phyloP scores from a whole-genome alignment of 1,140 invertebrate genomes.

The Pachyrhynchus sulphureomaculatus region DNA sequence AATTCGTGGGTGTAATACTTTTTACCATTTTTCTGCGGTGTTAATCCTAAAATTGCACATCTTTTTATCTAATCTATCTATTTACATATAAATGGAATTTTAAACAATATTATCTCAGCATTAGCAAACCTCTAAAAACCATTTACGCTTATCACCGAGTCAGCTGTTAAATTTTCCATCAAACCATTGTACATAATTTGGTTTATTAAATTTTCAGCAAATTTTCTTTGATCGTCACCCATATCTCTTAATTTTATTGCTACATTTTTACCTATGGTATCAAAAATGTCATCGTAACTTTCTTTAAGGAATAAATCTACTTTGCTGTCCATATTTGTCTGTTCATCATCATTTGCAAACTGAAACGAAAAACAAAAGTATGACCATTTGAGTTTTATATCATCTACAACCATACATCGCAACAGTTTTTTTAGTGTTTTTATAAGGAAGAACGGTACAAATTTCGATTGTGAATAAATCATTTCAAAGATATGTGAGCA shows the following conservation, averaged over 20 bases:
- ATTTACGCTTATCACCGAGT: conserved; percentile 2
- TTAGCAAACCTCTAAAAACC: not conserved
- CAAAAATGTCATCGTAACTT: conserved; percentile 47
- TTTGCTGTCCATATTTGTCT: not conserved
- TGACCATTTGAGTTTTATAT: too few relatives aligned
- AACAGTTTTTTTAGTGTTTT: not conserved
- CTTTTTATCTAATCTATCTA: too few relatives aligned
- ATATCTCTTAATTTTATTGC: conserved; percentile 54
- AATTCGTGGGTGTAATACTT: too few relatives aligned
- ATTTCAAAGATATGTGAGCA: too few relatives aligned
- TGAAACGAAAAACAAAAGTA: too few relatives aligned
- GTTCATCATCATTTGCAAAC: too few relatives aligned
- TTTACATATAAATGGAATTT: too few relatives aligned
- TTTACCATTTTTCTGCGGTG: too few relatives aligned
- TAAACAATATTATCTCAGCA: too few relatives aligned
- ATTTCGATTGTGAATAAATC: too few relatives aligned
- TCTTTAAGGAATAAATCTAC: not conserved
- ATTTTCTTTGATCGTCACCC: conserved; percentile 49
- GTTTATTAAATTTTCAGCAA: conserved; percentile 56
- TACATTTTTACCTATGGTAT: conserved; percentile 54
- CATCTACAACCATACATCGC: not conserved
- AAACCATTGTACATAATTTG: conserved; percentile 55
- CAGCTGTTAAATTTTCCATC: conserved; percentile 41
- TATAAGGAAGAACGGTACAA: too few relatives aligned
- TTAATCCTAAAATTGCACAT: too few relatives aligned